Evolutionary conservation across 1,140 invertebrate species (phyloP).

Genomic region (Drosophila lini): DNA sequence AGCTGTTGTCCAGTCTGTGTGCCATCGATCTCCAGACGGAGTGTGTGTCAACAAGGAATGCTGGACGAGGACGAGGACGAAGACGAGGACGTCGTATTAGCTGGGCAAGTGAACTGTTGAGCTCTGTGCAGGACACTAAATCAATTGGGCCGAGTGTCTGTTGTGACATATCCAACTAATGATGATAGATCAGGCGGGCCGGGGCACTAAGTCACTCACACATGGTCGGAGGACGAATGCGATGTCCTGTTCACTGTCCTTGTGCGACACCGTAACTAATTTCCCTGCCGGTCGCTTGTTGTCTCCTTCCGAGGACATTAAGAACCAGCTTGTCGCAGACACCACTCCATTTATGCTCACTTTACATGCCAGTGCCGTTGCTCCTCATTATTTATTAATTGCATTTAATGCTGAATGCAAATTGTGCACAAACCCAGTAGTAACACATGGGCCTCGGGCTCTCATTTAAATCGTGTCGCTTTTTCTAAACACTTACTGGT

Average conservation of each 20-base stretch:
- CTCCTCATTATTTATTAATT: constrained; percentile 51
- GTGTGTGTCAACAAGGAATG: constrained; percentile 20
- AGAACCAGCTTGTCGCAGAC: constrained; percentile 31
- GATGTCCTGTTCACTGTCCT: constrained; percentile 18
- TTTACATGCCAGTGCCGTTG: constrained; percentile 5
- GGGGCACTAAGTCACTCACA: constrained; percentile 55
- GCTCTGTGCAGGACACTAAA: constrained; percentile 53
- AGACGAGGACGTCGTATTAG: neutral
- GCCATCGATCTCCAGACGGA: constrained; percentile 28
- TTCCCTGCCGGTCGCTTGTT: constrained; percentile 49
- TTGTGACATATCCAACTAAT: constrained; percentile 63
- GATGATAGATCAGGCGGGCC: constrained; percentile 53
- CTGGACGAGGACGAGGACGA: constrained; percentile 5
- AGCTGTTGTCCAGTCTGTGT: neutral
- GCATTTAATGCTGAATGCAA: constrained; percentile 45
- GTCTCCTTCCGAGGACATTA: constrained; percentile 29
- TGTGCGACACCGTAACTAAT: constrained; percentile 61
- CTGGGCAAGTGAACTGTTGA: constrained; percentile 42
- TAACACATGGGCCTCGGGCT: neutral
- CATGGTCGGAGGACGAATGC: constrained; percentile 9
- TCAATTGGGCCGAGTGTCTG: constrained; percentile 63
- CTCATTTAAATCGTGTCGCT: constrained; percentile 7
- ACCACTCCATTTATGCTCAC: constrained; percentile 16
- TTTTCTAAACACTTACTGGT: constrained; percentile 6
- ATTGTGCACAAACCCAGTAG: constrained; percentile 17